These are phyloP conservation scores for Coleophora deauratella DNA, from an alignment of 2,888 invertebrate species.

Conservation along the genomic window DNA sequence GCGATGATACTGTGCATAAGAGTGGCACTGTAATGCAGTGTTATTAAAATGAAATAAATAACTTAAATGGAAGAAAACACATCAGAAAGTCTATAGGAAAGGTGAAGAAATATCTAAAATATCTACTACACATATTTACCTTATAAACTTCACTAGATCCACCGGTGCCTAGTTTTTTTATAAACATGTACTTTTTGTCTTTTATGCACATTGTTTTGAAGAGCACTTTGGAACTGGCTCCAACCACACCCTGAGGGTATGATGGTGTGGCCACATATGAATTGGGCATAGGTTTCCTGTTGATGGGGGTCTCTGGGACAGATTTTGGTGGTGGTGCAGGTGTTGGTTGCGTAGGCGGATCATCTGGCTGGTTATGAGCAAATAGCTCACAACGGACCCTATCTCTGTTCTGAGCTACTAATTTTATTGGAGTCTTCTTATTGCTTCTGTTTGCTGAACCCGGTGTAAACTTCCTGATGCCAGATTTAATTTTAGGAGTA, in stretches of 20 bases:
- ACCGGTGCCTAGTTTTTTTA: constrained; percentile 88
- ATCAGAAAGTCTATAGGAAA: too few species aligned
- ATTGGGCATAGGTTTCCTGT: constrained; percentile 37
- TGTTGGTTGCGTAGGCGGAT: constrained; percentile 16
- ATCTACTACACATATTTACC: too few species aligned
- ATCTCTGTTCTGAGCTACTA: constrained; percentile 39
- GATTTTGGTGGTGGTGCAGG: constrained; percentile 17
- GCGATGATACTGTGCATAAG: too few species aligned
- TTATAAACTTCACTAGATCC: constrained; percentile 90
- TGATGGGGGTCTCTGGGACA: constrained; percentile 48
- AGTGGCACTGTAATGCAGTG: too few species aligned
- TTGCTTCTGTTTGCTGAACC: constrained; percentile 42
- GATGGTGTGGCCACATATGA: constrained; percentile 57
- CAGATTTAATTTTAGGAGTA: constrained; percentile 56
- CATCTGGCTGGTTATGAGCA: constrained; percentile 32
- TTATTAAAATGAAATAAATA: too few species aligned
- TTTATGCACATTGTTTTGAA: constrained; percentile 78
- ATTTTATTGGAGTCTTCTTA: constrained; percentile 42
- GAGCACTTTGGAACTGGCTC: constrained; percentile 42
- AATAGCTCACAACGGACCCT: constrained; percentile 56
- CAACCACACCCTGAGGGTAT: constrained; percentile 48
- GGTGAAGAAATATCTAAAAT: too few species aligned
- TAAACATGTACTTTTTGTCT: constrained; percentile 80
- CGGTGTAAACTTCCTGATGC: constrained; percentile 53
- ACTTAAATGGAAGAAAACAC: too few species aligned